Conservation (phyloP, 2,888 invertebrate genomes). For the Acleris holmiana region DNA sequence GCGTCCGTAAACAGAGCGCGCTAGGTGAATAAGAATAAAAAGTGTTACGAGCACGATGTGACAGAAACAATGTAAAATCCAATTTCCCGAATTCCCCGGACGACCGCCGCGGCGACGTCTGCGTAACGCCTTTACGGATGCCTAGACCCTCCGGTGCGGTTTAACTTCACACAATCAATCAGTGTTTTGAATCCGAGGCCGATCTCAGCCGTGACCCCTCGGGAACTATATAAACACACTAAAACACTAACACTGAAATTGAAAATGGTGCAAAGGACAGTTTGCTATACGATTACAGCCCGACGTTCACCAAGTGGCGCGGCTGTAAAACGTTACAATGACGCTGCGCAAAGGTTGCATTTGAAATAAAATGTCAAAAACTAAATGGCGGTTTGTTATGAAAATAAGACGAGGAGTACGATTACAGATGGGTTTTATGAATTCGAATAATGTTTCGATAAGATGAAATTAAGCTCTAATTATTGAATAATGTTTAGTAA, state of each 20-base stretch:
- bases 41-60: slow-evolving; percentile 53
- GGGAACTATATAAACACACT: slow-evolving; percentile 46
- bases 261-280: slow-evolving; percentile 10
- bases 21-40: slow-evolving; percentile 54
- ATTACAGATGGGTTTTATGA: slow-evolving; percentile 34
- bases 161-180: slow-evolving; percentile 60
- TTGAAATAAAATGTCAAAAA: not conserved
- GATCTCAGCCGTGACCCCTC: slow-evolving; percentile 41
- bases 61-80: slow-evolving; percentile 62
- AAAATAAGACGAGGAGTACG: slow-evolving; percentile 20
- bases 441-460: slow-evolving; percentile 40
- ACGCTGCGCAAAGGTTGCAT: not conserved
- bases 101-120: slow-evolving; percentile 44
- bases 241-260: slow-evolving; percentile 32
- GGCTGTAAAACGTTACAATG: not conserved
- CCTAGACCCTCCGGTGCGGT: slow-evolving; percentile 45
- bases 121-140: slow-evolving; percentile 54
- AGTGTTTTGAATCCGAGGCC: slow-evolving; percentile 47
- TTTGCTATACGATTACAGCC: slow-evolving; percentile 7
- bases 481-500: slow-evolving; percentile 49
- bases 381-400: slow-evolving; percentile 1
- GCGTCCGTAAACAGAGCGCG: slow-evolving; percentile 57
- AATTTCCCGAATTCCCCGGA: slow-evolving; percentile 56
- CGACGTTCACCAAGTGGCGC: slow-evolving; percentile 1
- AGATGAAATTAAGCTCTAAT: slow-evolving; percentile 56